Percentiles rank a stretch among this genome's conserved stretches.
These are phyloP conservation scores for Ceratina australensis DNA, from an alignment of 1,140 invertebrate genomes.

Conservation along the genomic window DNA sequence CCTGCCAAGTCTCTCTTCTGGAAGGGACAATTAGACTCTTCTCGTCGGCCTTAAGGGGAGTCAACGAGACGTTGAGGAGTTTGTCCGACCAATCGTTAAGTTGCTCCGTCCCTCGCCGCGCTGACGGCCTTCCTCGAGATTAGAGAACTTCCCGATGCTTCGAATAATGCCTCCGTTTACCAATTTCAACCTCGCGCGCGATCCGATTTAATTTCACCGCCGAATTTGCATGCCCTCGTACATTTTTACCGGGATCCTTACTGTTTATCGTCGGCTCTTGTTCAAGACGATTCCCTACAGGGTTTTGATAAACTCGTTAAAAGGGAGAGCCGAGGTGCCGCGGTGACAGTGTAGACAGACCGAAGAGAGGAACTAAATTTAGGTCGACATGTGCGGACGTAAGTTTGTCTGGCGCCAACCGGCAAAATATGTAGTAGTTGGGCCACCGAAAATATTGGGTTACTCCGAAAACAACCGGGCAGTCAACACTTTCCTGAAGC, in stretches of 20 bases:
- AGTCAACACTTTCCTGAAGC: conserved; percentile 77
- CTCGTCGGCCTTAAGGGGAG: conserved; percentile 52
- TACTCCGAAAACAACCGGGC: conserved; percentile 75
- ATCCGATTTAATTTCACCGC: neutral
- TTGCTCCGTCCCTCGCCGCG: conserved; percentile 33
- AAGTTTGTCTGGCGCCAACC: conserved; percentile 73
- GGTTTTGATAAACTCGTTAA: neutral
- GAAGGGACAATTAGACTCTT: conserved; percentile 61
- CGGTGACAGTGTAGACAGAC: conserved; percentile 4
- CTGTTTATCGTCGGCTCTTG: neutral
- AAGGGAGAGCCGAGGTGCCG: neutral
- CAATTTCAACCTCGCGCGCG: neutral
- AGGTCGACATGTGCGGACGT: conserved; percentile 68
- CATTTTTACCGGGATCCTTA: neutral
- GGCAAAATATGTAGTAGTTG: conserved; percentile 64
- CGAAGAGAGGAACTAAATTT: conserved; percentile 63
- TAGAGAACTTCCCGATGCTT: conserved; percentile 42
- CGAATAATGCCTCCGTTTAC: conserved; percentile 36
- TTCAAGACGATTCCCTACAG: too few relatives aligned
- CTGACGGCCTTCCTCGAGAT: conserved; percentile 30
- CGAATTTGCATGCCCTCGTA: neutral
- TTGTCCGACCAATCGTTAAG: conserved; percentile 54
- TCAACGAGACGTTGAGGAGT: conserved; percentile 53
- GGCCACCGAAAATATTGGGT: conserved; percentile 75
- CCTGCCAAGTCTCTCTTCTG: conserved; percentile 41